phyloP scores from a whole-genome alignment of 2,113 vertebrate species.

The Mesocricetus auratus region DNA sequence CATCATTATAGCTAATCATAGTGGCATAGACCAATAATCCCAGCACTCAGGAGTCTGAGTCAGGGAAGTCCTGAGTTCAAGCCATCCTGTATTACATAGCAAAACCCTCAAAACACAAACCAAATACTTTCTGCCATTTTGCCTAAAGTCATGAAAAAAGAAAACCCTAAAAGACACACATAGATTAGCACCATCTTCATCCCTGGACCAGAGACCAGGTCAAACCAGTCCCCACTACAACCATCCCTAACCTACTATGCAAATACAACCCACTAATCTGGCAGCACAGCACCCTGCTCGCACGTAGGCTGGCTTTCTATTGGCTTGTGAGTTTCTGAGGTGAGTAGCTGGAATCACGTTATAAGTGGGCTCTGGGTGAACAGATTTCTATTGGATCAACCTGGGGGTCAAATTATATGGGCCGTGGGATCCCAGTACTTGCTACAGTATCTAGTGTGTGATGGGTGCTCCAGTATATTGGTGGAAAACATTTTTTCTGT shows the following conservation, averaged over 20 bases:
- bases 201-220: background rate
- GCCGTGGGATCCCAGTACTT: background rate
- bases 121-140: background rate
- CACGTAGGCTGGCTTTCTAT: background rate
- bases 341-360: background rate
- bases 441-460: background rate
- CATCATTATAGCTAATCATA: background rate
- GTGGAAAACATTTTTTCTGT: constrained; percentile 10
- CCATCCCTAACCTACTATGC: background rate
- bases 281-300: background rate
- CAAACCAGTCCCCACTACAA: background rate
- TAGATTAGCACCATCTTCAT: background rate
- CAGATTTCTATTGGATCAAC: background rate
- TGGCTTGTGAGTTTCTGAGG: background rate
- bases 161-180: background rate
- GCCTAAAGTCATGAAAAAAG: background rate
- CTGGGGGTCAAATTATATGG: background rate
- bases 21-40: background rate
- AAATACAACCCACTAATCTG: background rate
- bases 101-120: background rate
- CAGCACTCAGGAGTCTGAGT: background rate
- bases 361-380: background rate
- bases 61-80: background rate
- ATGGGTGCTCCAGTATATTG: background rate
- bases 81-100: background rate